Percentiles rank a stretch among this genome's conserved stretches.
These are phyloP conservation scores for Zaprionus africanus DNA, from an alignment of 1,140 invertebrate species.

Conservation along the genomic window DNA sequence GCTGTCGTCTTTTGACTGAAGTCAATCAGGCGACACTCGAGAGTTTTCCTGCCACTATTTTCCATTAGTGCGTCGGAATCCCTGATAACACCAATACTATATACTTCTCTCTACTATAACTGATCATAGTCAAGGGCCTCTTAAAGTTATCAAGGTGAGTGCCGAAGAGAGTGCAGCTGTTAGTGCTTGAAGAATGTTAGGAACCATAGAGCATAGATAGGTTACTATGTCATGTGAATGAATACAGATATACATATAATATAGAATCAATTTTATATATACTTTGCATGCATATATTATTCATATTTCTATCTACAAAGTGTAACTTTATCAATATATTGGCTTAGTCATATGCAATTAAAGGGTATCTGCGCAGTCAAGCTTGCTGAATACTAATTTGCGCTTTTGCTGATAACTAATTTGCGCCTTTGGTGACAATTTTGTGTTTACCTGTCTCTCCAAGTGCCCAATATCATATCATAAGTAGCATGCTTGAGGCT, in stretches of 20 bases:
- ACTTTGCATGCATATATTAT: background rate
- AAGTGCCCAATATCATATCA: slow-evolving; percentile 23
- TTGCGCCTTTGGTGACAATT: slow-evolving; percentile 4
- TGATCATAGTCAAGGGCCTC: slow-evolving; percentile 1
- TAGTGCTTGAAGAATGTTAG: background rate
- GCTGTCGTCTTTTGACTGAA: background rate
- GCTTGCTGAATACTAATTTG: too few relatives aligned
- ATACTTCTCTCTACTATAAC: background rate
- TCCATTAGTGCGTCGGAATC: background rate
- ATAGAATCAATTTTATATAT: background rate
- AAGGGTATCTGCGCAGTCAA: slow-evolving; percentile 17
- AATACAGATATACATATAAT: background rate
- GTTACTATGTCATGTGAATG: background rate
- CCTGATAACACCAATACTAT: slow-evolving; percentile 22
- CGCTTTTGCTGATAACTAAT: background rate
- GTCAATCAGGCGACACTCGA: slow-evolving; percentile 26
- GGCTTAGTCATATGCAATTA: background rate
- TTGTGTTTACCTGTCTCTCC: slow-evolving; percentile 38
- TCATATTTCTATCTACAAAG: background rate
- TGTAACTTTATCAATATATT: background rate
- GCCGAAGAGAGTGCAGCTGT: background rate
- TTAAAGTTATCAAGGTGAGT: background rate
- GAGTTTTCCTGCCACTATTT: slow-evolving; percentile 13
- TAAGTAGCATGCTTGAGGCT: slow-evolving; percentile 16
- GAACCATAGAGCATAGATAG: background rate